Evolutionary conservation across 2,113 vertebrate species (phyloP), one percentile per base, ranked within the genome.

Genomic region (Scytalopus superciliaris): DNA sequence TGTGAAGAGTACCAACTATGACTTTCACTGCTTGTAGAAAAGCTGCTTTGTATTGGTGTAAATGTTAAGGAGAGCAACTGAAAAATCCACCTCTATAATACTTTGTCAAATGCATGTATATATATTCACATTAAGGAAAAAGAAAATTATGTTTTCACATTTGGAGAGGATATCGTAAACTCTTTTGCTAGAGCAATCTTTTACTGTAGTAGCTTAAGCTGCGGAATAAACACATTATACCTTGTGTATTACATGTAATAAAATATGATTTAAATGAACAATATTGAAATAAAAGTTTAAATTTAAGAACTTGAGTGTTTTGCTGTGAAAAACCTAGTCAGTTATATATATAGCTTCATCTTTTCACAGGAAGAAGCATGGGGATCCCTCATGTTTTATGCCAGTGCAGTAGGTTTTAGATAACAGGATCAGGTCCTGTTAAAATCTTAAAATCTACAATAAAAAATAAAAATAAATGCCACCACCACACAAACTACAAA

Each of bases 401-500:
- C 22, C 64, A 77, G 44, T 83, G 81, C 49, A 79, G 15, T 62
- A 35, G 80, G 69, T 70, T 86, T 95, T 84, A 56, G 68, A 62
- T 77, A 79, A 85, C 50, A 94, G 55, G 25, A 92, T 90, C 55
- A 69, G 85, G 50, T 76, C 53, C 50, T n/a, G n/a, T n/a, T n/a
- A n/a, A n/a, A n/a, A n/a, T 92, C 90, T 73, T 89, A 90, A 92
- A 94, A 72, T 59, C n/a, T 92, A 33, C 53, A 89, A 44, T 89
- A 73, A 90, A 95, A 96, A 96, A 81, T 64, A 77, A 93, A 97
- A 97, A 94, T 72, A 94, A 96, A 84, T 78, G 78, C 68, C 15
- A 53, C 53, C 19, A 81, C 77, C 69, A 55, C 67, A 60, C 93
- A 84, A 93, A 97, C 63, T 94, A 96, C 90, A 96, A 97, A 96